Evolutionary conservation across 2,888 invertebrate species (phyloP), one percentile per base, ranked within the genome.

Genomic region (Volucella bombylans): DNA sequence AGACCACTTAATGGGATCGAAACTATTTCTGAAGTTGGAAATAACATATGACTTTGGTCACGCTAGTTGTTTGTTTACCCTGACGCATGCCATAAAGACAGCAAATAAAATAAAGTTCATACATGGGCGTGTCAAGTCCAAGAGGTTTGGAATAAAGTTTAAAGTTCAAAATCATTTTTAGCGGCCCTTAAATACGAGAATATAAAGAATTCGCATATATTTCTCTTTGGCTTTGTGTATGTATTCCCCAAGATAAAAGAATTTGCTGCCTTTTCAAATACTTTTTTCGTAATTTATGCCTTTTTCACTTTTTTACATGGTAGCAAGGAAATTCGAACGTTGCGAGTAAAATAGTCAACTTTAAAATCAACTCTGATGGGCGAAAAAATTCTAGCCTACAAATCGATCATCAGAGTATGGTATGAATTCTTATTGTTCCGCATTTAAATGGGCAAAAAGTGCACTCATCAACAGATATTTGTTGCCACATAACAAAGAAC

Each of bases 111-210:
- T 23, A 41, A 14, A 23, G 8, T 38, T 0, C 10, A 45, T 43
- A 8, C 23, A 67, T 39, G 12, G 1, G 43, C n/a, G 41, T 31
- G 12, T 14, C 14, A 41, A 49, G 43, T 47, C 47, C 23, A 68
- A 77, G 55, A 49, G 77, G 68, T 43, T 41, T n/a, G 38, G 12
- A 4, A 49, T 14, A 31, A 62, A 67, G 50, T 45, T 61, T 77
- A 39, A 68, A 62, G 68, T 62, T 77, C 62, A 69, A 77, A 47
- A 68, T 77, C 62, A 68, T 62, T 49, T 73, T 76, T 76, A 67
- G 76, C 67, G 67, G 76, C 61, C 68, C 52, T 49, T 54, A 76
- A 41, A 45, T 52, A 54, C 38, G 57, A 55, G 55, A 15, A 65
- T 31, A 31, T 6, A 67, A 67, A 14, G 52, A 15, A 49, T 47